Conservation (phyloP, 2,888 invertebrate genomes). For the Steromphala cineraria region DNA sequence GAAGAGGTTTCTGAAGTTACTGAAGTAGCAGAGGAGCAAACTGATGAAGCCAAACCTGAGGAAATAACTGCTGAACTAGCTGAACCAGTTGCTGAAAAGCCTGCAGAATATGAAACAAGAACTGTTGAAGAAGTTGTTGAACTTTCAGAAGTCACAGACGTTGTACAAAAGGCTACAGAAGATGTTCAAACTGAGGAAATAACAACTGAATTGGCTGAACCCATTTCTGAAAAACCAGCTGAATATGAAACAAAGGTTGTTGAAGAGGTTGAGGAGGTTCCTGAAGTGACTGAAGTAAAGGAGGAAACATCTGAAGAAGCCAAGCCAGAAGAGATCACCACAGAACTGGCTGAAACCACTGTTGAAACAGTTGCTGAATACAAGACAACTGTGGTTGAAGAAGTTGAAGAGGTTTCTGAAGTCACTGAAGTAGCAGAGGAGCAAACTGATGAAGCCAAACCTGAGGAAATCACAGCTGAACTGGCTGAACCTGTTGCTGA, state of each 20-base stretch:
- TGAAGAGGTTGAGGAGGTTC: conserved; percentile 39
- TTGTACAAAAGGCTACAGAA: not conserved
- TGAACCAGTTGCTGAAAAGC: conserved; percentile 19
- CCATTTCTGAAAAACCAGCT: not conserved
- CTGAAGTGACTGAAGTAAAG: conserved; percentile 11
- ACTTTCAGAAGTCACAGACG: not conserved
- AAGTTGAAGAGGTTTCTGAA: conserved; percentile 39
- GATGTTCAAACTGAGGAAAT: conserved; percentile 7
- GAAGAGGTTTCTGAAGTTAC: conserved; percentile 29
- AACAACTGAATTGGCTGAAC: not conserved
- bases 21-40: conserved; percentile 23
- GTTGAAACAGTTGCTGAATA: conserved; percentile 36
- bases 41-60: conserved; percentile 26
- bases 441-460: conserved; percentile 26
- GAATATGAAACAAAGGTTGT: conserved; percentile 48
- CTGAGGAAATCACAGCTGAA: conserved; percentile 39
- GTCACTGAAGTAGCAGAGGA: conserved; percentile 43
- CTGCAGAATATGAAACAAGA: conserved; percentile 20
- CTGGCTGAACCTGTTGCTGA: conserved; percentile 30
- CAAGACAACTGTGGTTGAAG: conserved; percentile 39
- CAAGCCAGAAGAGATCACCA: conserved; percentile 32
- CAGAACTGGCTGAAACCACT: conserved; percentile 32
- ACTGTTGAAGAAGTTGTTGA: conserved; percentile 25
- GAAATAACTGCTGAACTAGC: conserved; percentile 26
- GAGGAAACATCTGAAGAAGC: conserved; percentile 30